Evolutionary conservation across 2,797 vertebrate species (phyloP).

Genomic region (Mionectes olivaceus): DNA sequence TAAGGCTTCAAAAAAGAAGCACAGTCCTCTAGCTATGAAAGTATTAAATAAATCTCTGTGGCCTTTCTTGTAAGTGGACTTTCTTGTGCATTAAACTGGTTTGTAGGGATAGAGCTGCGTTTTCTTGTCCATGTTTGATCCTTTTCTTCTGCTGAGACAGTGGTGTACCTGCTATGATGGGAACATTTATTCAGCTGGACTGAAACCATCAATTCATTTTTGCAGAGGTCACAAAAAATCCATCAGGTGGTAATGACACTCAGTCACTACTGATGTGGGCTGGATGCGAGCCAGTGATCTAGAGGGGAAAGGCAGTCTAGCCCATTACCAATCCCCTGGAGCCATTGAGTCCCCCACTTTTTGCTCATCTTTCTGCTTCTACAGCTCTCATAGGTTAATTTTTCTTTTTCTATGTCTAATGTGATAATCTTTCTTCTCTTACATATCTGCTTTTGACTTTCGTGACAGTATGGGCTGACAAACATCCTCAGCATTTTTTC

Average conservation of each 20-base stretch:
- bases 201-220: constrained; percentile 67
- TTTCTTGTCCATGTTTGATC: background rate
- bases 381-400: constrained; percentile 58
- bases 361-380: constrained; percentile 68
- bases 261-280: constrained; percentile 67
- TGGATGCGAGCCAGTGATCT: constrained; percentile 74
- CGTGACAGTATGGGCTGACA: constrained; percentile 51
- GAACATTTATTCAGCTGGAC: constrained; percentile 45
- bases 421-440: constrained; percentile 71
- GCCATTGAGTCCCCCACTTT: constrained; percentile 36
- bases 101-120: background rate
- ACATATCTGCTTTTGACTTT: constrained; percentile 61
- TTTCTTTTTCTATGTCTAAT: constrained; percentile 64
- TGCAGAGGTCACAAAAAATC: constrained; percentile 68
- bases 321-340: constrained; percentile 64
- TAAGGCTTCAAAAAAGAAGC: background rate
- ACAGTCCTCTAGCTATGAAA: background rate
- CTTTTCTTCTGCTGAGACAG: background rate
- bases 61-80: background rate
- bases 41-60: background rate
- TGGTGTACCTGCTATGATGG: constrained; percentile 5
- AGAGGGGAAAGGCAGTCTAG: constrained; percentile 43
- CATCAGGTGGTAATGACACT: constrained; percentile 76
- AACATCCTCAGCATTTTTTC: constrained; percentile 52
- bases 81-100: background rate